Evolutionary conservation across 1,140 invertebrate species (phyloP).

Genomic region (Paraescarpia echinospica): DNA sequence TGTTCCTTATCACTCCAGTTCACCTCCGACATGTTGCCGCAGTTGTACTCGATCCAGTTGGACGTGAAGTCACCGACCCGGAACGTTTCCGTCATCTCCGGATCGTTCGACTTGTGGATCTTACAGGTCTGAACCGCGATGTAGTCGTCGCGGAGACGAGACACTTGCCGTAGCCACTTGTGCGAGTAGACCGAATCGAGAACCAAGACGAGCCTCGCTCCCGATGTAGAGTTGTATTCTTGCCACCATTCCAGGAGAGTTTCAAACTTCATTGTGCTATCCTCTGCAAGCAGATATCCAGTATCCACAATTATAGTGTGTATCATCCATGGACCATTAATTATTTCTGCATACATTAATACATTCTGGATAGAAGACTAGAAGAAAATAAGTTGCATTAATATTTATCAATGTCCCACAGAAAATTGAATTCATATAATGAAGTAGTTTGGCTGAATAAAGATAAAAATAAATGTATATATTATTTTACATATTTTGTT

Average conservation of each 20-base stretch:
- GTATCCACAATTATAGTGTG: no score
- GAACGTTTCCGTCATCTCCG: constrained; percentile 34
- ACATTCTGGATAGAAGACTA: no score
- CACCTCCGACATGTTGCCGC: constrained; percentile 35
- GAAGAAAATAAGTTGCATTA: no score
- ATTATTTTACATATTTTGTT: not conserved
- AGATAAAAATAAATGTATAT: not conserved
- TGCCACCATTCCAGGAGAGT: constrained; percentile 50
- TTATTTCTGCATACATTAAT: no score
- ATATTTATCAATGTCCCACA: no score
- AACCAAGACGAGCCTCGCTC: constrained; percentile 48
- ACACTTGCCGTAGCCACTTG: constrained; percentile 43
- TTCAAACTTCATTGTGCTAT: constrained; percentile 42
- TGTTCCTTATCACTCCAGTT: constrained; percentile 41
- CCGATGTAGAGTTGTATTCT: constrained; percentile 39
- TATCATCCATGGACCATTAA: no score
- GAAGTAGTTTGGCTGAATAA: not conserved
- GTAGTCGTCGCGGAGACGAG: constrained; percentile 34
- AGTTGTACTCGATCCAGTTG: constrained; percentile 50
- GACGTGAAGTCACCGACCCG: constrained; percentile 49
- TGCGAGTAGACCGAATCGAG: constrained; percentile 49
- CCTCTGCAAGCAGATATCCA: constrained; percentile 34
- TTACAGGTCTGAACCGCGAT: constrained; percentile 51
- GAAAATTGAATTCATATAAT: not conserved
- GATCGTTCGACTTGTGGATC: constrained; percentile 33